Base-by-base conservation (phyloP, 2,888 invertebrate species). In the Harmothoe impar region DNA sequence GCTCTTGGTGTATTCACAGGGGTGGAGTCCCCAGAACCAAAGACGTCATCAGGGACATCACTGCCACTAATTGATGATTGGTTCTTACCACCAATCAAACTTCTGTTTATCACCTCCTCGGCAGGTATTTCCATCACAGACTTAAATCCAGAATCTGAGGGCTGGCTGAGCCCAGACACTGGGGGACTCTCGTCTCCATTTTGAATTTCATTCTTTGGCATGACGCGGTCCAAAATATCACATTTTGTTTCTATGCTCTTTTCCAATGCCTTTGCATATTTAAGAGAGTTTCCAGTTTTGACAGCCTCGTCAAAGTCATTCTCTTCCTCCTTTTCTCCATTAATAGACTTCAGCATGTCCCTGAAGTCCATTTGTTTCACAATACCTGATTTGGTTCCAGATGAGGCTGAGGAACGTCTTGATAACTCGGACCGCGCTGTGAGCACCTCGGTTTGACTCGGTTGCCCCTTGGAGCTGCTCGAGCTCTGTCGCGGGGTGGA, bases 341-440 rank as follows among this genome's bases (percentile, higher is more conserved):
- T 86, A 15, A 54, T 56, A 29, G 86, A 86, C 31, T 23, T n/a
- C 17, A 86, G 10, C 52, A 86, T 86, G 29, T 86, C 86, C 54
- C 86, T 86, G 54, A 86, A 86, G 29, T 86, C 86, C 86, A 86
- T 86, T 29, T 86, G 86, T 54, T 54, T 52, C 29, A 86, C 86
- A n/a, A 86, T 54, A 31, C 86, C 86, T 15, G 86, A 86, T 29
- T 86, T 81, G 51, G 86, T 20, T 0, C 62, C 20, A 62, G 23
- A n/a, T 3, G 62, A 20, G 1, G 17, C 78, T 29, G 78, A 35
- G 78, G 31, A 78, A 1, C 17, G n/a, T 5, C 84, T 84, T 7
- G 31, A 31, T n/a, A 86, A 29, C 1, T 23, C 86, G 25, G 31
- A 25, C n/a, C 54, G 25, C 1, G 54, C 86, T 5, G 51, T 23